Evolutionary conservation across 64 coral and sea anemone genomes (phyloP), one percentile per base, ranked within the genome.

Genomic region (Pocillopora damicornis): DNA sequence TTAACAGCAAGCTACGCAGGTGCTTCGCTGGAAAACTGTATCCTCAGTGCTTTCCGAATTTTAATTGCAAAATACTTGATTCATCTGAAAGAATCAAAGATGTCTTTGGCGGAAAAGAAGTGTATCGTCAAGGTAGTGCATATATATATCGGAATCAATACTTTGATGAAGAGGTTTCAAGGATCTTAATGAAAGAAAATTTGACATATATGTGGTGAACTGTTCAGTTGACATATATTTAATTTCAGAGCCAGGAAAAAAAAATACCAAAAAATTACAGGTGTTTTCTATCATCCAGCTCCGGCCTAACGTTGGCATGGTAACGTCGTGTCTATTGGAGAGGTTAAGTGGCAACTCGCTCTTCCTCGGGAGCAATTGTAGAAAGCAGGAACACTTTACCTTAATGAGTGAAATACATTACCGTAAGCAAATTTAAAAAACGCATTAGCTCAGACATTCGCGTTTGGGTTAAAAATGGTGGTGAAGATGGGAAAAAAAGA

Each of bases 181-280:
- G 22, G 18, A 45, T 73, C 1, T 9, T 23, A 57, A 57, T 6
- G 38, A 20, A 58, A 42, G 65, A 56, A 85, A 72, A 26, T 63
- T 61, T 11, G 17, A 38, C 16, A 51, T 65, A 42, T 6, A 13
- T 37, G 14, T 64, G 58, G 65, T 23, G 67, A 85, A 45, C 36
- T 15, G 38, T 30, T 22, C n/a, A 80, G 8, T 36, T 63, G 60
- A 34, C 68, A 13, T 71, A n/a, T 37, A 67, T 83, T 66, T 72
- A 20, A 85, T 85, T 72, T 85, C 22, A 85, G 51, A 72, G 72
- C 81, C 65, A 71, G 65, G 81, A 71, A 72, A 18, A 17, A 7
- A 16, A 42, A 45, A 0, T 2, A 77, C 36, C 75, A 57, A 26
- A 35, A 71, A 7, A n/a, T 7, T 1, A 71, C 67, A 71, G 67